Evolutionary conservation across 2,797 vertebrate species (phyloP).

Genomic region (Knipowitschia caucasica): DNA sequence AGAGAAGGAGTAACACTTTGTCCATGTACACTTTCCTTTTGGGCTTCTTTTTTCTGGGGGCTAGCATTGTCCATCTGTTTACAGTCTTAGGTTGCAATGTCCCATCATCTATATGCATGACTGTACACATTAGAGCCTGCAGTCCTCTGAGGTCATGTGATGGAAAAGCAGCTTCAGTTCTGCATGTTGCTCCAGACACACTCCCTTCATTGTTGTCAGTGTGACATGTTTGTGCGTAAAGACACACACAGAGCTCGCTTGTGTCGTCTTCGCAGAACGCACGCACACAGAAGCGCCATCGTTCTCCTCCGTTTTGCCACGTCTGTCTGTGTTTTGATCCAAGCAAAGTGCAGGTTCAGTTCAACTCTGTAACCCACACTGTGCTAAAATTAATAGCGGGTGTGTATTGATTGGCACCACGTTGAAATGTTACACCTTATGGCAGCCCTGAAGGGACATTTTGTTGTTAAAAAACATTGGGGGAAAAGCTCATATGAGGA

Average conservation of each 20-base stretch:
- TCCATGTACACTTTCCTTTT: too few relatives aligned
- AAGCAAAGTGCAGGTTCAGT: slow-evolving; percentile 2
- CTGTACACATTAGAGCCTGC: slow-evolving; percentile 27
- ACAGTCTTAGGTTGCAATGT: not conserved
- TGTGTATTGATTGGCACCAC: not conserved
- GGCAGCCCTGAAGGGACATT: not conserved
- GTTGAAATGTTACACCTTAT: not conserved
- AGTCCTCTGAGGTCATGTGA: slow-evolving; percentile 11
- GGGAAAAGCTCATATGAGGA: not conserved
- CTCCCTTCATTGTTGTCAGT: slow-evolving; percentile 24
- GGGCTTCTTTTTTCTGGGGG: too few relatives aligned
- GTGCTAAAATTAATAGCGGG: not conserved
- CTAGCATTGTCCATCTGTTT: too few relatives aligned
- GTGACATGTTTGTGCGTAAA: slow-evolving; percentile 25
- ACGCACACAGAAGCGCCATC: slow-evolving; percentile 1
- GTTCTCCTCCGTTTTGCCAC: not conserved
- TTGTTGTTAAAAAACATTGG: not conserved
- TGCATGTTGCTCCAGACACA: slow-evolving; percentile 14
- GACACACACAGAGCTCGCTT: slow-evolving; percentile 7
- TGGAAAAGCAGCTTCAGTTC: slow-evolving; percentile 13
- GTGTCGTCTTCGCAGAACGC: slow-evolving; percentile 3
- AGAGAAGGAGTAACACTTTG: too few relatives aligned
- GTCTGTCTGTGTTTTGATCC: slow-evolving; percentile 1
- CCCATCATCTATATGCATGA: slow-evolving; percentile 8
- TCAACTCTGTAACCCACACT: slow-evolving; percentile 2